Percentiles rank a stretch among this genome's conserved stretches.
Evolutionary conservation across 2,113 vertebrate species (phyloP).

Genomic region (Dasyprocta punctata): DNA sequence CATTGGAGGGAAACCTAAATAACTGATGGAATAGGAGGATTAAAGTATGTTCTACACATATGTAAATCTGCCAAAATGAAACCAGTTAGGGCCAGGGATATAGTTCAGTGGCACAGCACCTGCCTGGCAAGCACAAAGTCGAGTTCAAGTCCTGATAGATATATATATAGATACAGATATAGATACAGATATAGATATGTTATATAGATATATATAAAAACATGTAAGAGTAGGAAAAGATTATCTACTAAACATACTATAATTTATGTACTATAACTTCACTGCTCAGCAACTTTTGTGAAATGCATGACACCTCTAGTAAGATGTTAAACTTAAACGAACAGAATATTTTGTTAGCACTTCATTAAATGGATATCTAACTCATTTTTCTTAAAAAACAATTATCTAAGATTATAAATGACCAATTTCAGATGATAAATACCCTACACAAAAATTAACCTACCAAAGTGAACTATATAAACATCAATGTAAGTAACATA

Average conservation of each 20-base stretch:
- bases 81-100: not conserved
- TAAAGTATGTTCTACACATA: not conserved
- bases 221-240: not conserved
- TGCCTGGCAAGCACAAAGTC: too few species aligned
- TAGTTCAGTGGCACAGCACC: too few species aligned
- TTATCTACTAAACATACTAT: not conserved
- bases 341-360: not conserved
- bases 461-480: not conserved
- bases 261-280: not conserved
- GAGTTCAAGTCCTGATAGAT: too few species aligned
- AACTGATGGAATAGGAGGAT: not conserved
- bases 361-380: not conserved
- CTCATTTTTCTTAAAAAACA: not conserved
- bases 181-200: too few species aligned
- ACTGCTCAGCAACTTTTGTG: not conserved
- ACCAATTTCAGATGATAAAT: not conserved
- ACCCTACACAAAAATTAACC: not conserved
- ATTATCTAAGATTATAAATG: not conserved
- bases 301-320: not conserved
- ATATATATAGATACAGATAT: too few species aligned
- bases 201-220: too few species aligned
- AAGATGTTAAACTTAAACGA: not conserved
- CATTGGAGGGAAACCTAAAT: not conserved
- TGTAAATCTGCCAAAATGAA: not conserved
- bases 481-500: not conserved